These are phyloP conservation scores for Cygnus olor DNA, from an alignment of 2,797 vertebrate species.

Conservation along the genomic window DNA sequence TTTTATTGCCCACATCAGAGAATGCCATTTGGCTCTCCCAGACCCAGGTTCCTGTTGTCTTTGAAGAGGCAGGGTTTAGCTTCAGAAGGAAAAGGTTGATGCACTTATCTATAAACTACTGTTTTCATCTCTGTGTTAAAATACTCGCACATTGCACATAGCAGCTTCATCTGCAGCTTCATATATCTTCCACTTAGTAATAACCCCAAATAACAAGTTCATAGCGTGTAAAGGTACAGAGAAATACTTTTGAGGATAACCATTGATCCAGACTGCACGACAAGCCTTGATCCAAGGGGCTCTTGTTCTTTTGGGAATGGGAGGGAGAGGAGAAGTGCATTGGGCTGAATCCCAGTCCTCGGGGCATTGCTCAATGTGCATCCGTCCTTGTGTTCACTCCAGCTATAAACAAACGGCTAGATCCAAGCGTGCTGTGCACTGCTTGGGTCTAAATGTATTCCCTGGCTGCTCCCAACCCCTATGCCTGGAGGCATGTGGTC, in stretches of 20 bases:
- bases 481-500: not conserved
- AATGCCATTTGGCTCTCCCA: not conserved
- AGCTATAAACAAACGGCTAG: not conserved
- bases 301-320: not conserved
- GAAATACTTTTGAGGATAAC: not conserved
- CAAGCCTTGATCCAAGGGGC: not conserved
- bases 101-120: not conserved
- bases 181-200: not conserved
- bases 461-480: not conserved
- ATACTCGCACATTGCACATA: rapidly evolving
- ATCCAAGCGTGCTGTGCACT: not conserved
- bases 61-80: not conserved
- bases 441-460: not conserved
- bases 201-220: not conserved
- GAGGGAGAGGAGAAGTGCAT: not conserved
- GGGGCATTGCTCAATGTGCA: not conserved
- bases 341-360: not conserved
- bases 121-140: not conserved
- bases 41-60: not conserved
- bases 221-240: not conserved
- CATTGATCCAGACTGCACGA: not conserved
- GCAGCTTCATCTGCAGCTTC: not conserved
- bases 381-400: not conserved
- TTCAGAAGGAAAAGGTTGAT: not conserved
- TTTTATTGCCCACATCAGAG: not conserved